A percentile compares a stretch with the other conserved stretches of the same genome.
phyloP scores from a whole-genome alignment of 2,113 vertebrate genomes.

The Fulica atra region DNA sequence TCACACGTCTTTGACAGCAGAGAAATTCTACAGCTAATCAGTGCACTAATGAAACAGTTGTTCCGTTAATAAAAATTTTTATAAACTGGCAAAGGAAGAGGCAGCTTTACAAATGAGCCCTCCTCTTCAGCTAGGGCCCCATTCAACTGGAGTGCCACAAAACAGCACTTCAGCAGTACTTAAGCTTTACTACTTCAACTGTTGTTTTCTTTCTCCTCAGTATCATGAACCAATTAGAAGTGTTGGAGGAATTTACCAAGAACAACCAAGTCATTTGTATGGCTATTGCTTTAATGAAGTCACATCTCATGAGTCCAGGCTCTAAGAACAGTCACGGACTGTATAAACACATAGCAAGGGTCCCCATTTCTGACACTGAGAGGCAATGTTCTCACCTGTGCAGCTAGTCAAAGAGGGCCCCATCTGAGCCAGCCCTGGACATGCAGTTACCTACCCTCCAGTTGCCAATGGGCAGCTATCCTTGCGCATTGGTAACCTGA shows the following conservation, averaged over 20 bases:
- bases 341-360: background rate
- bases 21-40: conserved; percentile 38
- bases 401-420: fast-evolving
- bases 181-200: background rate
- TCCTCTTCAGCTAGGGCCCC: background rate
- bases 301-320: background rate
- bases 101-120: conserved; percentile 3
- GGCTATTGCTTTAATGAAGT: background rate
- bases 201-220: background rate
- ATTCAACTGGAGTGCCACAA: background rate
- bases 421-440: background rate
- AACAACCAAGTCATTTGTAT: background rate
- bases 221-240: background rate
- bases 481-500: background rate
- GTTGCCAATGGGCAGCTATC: background rate
- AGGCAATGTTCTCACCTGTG: background rate
- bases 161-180: background rate
- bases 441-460: background rate
- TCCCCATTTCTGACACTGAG: background rate
- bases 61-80: conserved; percentile 27
- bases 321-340: fast-evolving
- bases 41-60: conserved; percentile 32
- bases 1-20: background rate
- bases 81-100: conserved; percentile 3
- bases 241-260: background rate